Evolutionary conservation across 1,140 invertebrate species (phyloP), one percentile per base, ranked within the genome.

Genomic region (Drusus annulatus): DNA sequence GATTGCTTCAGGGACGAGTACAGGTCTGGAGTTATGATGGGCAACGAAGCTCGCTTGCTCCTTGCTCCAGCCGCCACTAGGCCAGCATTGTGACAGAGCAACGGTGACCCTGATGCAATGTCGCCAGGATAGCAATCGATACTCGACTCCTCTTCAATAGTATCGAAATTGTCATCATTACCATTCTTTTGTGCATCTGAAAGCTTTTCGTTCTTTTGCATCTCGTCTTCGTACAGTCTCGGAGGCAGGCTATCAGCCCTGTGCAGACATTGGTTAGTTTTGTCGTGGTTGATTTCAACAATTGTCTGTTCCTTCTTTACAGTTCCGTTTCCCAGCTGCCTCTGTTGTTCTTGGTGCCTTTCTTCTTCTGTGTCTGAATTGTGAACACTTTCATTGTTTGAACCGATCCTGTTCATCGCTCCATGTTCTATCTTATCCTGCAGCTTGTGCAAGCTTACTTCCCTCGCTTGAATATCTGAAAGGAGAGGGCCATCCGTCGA

Each of bases 381-480:
- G 68, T 78, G 79, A 0, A 80, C 77, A 23, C 82, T 80, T 7
- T 88, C 86, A 23, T 87, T 88, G 65, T 90, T 90, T 71, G 88
- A 88, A 50, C 88, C 63, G 60, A 81, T 54, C 25, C 79, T 78
- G 45, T 62, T 74, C 36, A 77, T 78, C 13, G 73, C 8, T 31
- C 76, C 80, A 17, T 81, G 60, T 52, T 87, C 87, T 79, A 85
- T 86, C 76, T 87, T 85, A 79, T 89, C 88, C 51, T 89, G 88
- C 60, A 90, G 79, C 71, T 90, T 87, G 65, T 89, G 88, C 13
- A 90, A 80, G 76, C 89, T 90, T 25, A 86, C 85, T 80, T 90
- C 89, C 83, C 89, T 85, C 0, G 89, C 88, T 85, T 90, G 89
- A 0, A 89, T 88, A 83, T 90, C 89, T 6, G 89, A 90, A 28